A percentile compares a stretch with the other conserved stretches of the same genome.
Evolutionary conservation across 2,113 vertebrate species (phyloP).

Genomic region (Peromyscus polionotus): DNA sequence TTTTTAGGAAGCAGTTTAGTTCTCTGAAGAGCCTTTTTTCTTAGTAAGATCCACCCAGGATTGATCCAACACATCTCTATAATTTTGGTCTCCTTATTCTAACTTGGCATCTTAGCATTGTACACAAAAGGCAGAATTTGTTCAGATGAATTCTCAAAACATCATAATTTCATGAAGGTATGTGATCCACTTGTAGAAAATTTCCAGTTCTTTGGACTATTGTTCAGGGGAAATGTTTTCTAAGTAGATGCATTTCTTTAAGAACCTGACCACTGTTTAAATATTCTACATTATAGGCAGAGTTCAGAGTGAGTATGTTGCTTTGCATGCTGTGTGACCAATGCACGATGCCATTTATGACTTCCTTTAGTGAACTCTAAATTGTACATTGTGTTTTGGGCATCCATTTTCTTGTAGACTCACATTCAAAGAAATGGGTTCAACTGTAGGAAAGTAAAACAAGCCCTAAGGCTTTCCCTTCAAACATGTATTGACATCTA

Average conservation of each 20-base stretch:
- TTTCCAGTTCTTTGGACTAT: neutral
- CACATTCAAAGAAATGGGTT: neutral
- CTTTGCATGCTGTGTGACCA: neutral
- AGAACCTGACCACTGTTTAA: neutral
- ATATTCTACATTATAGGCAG: neutral
- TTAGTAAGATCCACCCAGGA: neutral
- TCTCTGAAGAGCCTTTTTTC: neutral
- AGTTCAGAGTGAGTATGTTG: neutral
- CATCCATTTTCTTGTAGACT: neutral
- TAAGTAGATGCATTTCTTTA: neutral
- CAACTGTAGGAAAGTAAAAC: neutral
- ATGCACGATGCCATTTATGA: neutral
- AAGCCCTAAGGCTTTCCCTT: neutral
- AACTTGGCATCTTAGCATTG: neutral
- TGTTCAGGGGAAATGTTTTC: neutral
- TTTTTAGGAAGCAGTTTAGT: conserved; percentile 5
- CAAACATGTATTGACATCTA: neutral
- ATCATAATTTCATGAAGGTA: neutral
- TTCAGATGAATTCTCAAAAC: neutral
- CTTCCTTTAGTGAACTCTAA: neutral
- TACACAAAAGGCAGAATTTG: neutral
- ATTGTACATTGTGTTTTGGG: neutral
- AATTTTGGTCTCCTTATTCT: neutral
- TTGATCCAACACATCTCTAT: neutral
- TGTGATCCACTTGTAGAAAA: neutral